phyloP scores from a whole-genome alignment of 2,797 vertebrate species.

The Ctenosaura bakeri region DNA sequence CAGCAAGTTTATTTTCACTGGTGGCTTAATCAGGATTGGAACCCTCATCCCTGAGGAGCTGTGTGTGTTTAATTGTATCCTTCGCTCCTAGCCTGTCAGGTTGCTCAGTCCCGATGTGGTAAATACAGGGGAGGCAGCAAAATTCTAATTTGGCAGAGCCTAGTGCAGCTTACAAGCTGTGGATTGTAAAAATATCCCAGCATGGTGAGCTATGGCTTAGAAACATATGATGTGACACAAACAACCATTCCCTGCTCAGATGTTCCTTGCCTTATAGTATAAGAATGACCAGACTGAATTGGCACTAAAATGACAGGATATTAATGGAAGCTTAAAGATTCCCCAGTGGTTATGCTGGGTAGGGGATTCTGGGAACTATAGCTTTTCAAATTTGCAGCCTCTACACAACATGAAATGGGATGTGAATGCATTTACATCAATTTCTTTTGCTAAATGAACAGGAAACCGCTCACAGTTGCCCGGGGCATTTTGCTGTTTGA shows the following conservation, averaged over 20 bases:
- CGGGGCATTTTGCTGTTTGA: not conserved
- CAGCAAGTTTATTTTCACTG: slow-evolving; percentile 2
- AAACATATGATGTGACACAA: not conserved
- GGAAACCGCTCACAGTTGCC: not conserved
- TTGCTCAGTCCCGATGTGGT: not conserved
- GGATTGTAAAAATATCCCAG: not conserved
- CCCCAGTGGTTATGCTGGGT: not conserved
- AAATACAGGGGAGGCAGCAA: not conserved
- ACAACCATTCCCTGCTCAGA: not conserved
- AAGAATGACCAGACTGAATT: not conserved
- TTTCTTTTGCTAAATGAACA: not conserved
- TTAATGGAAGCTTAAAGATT: not conserved
- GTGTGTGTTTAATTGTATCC: slow-evolving; percentile 8
- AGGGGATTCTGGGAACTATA: not conserved
- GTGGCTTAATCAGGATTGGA: slow-evolving; percentile 22
- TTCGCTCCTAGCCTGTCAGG: no score
- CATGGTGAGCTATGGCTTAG: not conserved
- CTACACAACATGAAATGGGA: not conserved
- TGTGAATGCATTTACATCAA: not conserved
- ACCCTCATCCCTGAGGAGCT: slow-evolving; percentile 5
- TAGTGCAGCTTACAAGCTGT: not conserved
- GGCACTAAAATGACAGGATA: not conserved
- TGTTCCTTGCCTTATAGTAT: not conserved
- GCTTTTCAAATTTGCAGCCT: no score
- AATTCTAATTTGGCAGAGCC: not conserved